These are phyloP conservation scores for Acrobasis suavella DNA, from an alignment of 2,888 invertebrate species.

Conservation along the genomic window DNA sequence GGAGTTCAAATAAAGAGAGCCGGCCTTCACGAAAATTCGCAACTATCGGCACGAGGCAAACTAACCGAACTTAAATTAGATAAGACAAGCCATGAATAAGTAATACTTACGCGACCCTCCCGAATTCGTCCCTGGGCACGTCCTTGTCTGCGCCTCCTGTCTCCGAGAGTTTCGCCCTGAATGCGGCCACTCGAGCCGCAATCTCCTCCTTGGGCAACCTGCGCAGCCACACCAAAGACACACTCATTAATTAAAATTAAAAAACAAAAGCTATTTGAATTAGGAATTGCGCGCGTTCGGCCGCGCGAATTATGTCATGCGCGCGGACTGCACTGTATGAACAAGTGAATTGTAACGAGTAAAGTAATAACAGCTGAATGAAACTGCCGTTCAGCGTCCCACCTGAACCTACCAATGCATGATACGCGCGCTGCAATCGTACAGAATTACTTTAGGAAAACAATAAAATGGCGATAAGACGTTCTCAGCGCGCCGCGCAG, in stretches of 20 bases:
- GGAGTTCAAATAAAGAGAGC: constrained; percentile 3
- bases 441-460: constrained; percentile 72
- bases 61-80: constrained; percentile 3
- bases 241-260: constrained; percentile 59
- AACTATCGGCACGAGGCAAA: constrained; percentile 4
- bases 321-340: constrained; percentile 42
- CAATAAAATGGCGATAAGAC: constrained; percentile 76
- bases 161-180: constrained; percentile 92
- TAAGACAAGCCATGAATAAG: constrained; percentile 14
- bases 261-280: constrained; percentile 23
- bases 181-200: constrained; percentile 92
- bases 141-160: constrained; percentile 78
- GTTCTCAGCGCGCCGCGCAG: constrained; percentile 46
- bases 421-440: constrained; percentile 64
- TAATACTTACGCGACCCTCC: constrained; percentile 85
- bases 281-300: constrained; percentile 31
- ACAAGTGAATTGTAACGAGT: constrained; percentile 56
- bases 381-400: constrained; percentile 43
- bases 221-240: constrained; percentile 76
- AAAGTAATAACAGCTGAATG: constrained; percentile 53
- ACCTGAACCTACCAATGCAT: constrained; percentile 76
- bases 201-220: constrained; percentile 94
- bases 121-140: constrained; percentile 90
- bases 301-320: constrained; percentile 32
- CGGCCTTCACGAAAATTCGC: constrained; percentile 4